Evolutionary conservation across 2,113 vertebrate genomes (phyloP).

Genomic region (Zosterops pallidus): DNA sequence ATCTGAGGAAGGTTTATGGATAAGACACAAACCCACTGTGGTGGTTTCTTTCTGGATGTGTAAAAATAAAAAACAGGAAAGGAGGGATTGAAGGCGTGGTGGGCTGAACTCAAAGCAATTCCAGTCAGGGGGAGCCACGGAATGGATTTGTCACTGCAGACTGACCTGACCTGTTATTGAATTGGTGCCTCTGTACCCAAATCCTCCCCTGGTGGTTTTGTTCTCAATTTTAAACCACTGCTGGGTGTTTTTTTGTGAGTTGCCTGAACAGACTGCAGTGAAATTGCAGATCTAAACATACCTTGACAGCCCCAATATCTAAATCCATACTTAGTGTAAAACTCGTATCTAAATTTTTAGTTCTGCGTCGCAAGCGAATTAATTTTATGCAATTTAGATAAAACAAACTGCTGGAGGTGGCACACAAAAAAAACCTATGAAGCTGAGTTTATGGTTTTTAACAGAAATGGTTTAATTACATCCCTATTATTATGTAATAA

Average conservation of each 20-base stretch:
- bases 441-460: neutral
- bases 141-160: neutral
- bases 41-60: neutral
- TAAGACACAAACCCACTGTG: neutral
- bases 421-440: neutral
- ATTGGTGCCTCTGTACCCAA: neutral
- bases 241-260: neutral
- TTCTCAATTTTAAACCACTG: neutral
- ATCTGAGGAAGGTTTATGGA: neutral
- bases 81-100: neutral
- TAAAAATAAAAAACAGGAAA: neutral
- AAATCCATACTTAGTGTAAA: neutral
- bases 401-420: slow-evolving; percentile 1
- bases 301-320: neutral
- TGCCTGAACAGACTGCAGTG: neutral
- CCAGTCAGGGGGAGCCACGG: neutral
- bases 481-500: neutral
- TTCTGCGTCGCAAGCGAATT: neutral
- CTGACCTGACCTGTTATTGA: neutral
- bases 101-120: neutral
- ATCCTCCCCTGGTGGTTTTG: neutral
- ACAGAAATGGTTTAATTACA: slow-evolving; percentile 13
- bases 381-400: neutral
- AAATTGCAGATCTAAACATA: neutral
- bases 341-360: neutral